These are phyloP conservation scores for Oenanthe oenanthe DNA, from an alignment of 2,113 vertebrate genomes.

Conservation along the genomic window DNA sequence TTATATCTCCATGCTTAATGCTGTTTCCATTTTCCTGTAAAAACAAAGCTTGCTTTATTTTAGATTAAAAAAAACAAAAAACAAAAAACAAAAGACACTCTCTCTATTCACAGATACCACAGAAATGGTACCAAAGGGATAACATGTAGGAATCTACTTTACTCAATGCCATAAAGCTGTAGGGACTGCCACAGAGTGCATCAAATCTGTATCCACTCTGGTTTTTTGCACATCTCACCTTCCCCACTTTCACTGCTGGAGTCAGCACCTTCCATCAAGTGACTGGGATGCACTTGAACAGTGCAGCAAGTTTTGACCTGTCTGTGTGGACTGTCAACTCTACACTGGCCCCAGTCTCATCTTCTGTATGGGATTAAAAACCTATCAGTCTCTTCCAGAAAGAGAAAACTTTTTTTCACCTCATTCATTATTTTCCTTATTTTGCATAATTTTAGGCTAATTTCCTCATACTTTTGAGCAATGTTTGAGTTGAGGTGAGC, in stretches of 20 bases:
- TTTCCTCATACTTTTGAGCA: background rate
- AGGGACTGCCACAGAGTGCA: background rate
- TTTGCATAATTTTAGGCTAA: background rate
- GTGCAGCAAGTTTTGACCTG: background rate
- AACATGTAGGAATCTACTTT: fast-evolving
- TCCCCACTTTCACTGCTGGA: background rate
- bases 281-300: background rate
- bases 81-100: too few relatives aligned
- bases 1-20: background rate
- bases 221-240: background rate
- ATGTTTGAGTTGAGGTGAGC: background rate
- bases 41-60: background rate
- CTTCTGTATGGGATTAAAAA: background rate
- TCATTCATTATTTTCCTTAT: background rate
- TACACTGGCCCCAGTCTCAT: background rate
- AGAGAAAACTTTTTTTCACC: fast-evolving
- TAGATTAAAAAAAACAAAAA: background rate
- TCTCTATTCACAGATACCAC: background rate
- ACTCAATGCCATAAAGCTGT: fast-evolving
- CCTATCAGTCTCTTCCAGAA: background rate
- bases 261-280: background rate
- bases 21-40: background rate
- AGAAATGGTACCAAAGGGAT: background rate
- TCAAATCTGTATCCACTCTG: background rate
- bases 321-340: background rate